These are phyloP conservation scores for Macheiramphus alcinus DNA, from an alignment of 2,113 vertebrate genomes.

Conservation along the genomic window DNA sequence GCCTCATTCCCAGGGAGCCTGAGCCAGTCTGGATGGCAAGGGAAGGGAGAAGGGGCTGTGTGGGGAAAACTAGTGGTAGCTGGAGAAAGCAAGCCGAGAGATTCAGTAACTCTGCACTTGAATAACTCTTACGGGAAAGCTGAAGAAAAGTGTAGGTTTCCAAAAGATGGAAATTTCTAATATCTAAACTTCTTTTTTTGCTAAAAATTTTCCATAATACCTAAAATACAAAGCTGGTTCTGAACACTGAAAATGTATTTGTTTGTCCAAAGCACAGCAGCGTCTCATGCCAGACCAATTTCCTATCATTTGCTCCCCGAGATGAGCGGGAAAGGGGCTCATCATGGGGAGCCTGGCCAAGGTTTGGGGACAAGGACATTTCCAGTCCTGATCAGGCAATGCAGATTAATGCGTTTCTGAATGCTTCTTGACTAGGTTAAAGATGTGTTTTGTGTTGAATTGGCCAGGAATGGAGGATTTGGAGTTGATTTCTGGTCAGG, in stretches of 20 bases:
- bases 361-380: background rate
- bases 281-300: background rate
- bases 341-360: background rate
- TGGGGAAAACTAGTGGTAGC: background rate
- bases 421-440: background rate
- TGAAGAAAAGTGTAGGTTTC: background rate
- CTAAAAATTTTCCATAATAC: background rate
- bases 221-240: background rate
- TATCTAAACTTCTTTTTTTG: background rate
- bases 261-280: background rate
- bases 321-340: background rate
- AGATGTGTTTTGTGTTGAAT: background rate
- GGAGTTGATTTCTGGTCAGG: background rate
- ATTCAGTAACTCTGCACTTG: background rate
- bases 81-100: background rate
- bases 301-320: rapidly evolving
- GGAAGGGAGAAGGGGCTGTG: background rate
- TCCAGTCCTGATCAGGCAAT: background rate
- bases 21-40: background rate
- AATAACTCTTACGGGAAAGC: background rate
- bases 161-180: background rate
- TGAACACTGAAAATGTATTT: background rate
- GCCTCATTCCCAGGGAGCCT: background rate
- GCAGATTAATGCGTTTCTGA: background rate
- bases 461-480: background rate